Percentiles rank a stretch among this genome's conserved stretches.
Conservation (phyloP, 2,888 invertebrate species). For the Uropetala carovei region DNA sequence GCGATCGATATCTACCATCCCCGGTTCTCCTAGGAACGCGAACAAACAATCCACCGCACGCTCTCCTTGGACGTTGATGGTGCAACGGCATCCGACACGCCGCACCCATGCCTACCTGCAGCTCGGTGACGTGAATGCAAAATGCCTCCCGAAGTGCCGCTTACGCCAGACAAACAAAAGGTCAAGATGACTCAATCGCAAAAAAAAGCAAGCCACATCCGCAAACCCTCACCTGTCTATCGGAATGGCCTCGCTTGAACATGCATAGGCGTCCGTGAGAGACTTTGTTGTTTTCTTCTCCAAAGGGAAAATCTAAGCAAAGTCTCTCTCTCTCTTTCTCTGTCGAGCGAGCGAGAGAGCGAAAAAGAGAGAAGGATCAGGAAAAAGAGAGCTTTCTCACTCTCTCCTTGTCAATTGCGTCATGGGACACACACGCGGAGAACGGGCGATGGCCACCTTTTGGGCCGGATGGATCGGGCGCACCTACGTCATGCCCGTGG, state of each 20-base stretch:
- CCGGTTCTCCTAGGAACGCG: not conserved
- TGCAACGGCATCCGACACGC: not conserved
- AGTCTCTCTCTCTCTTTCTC: too few species aligned
- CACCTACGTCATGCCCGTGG: not conserved
- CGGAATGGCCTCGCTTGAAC: not conserved
- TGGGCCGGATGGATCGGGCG: not conserved
- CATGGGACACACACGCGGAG: not conserved
- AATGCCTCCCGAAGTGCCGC: not conserved
- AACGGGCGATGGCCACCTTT: constrained; percentile 9
- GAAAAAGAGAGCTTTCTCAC: not conserved
- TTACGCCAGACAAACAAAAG: not conserved
- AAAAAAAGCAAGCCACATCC: not conserved
- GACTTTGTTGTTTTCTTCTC: not conserved
- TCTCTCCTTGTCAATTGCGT: not conserved
- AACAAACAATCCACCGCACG: not conserved
- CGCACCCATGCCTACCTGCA: not conserved
- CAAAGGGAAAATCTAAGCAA: too few species aligned
- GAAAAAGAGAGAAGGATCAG: too few species aligned
- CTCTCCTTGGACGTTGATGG: not conserved
- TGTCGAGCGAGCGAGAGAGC: too few species aligned
- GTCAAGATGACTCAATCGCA: constrained; percentile 16
- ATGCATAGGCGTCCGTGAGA: not conserved
- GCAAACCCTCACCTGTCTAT: not conserved
- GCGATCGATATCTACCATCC: not conserved
- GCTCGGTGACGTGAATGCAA: not conserved